Percentiles rank a stretch among this genome's conserved stretches.
These are phyloP conservation scores for Scomber scombrus DNA, from an alignment of 2,113 vertebrate species.

Conservation along the genomic window DNA sequence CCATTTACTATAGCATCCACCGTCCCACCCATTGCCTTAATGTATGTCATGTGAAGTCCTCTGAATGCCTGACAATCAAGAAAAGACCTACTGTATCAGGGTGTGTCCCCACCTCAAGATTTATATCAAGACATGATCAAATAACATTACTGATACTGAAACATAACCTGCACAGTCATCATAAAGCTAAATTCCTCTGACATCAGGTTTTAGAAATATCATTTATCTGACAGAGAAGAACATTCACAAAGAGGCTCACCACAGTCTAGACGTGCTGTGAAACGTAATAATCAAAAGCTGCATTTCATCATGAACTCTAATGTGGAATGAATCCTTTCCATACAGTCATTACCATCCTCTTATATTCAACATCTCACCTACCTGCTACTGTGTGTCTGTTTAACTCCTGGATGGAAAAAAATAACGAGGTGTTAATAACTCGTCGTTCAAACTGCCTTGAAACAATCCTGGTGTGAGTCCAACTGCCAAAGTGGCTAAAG, in stretches of 20 bases:
- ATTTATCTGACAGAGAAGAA: neutral
- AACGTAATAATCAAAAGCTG: slow-evolving; percentile 17
- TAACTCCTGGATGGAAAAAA: slow-evolving; percentile 7
- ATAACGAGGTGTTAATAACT: slow-evolving; percentile 4
- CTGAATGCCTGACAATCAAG: slow-evolving; percentile 2
- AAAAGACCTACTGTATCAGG: slow-evolving; percentile 28
- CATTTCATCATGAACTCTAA: neutral
- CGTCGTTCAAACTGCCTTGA: slow-evolving; percentile 7
- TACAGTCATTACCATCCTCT: neutral
- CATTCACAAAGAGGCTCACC: neutral
- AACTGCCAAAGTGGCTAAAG: slow-evolving; percentile 29
- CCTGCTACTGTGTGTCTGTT: slow-evolving; percentile 58
- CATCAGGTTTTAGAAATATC: slow-evolving; percentile 1
- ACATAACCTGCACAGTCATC: neutral
- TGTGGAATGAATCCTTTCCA: neutral
- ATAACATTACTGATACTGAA: neutral
- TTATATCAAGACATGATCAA: neutral
- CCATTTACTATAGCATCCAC: neutral
- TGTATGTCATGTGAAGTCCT: slow-evolving; percentile 57
- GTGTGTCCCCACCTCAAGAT: slow-evolving; percentile 8
- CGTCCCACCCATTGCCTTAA: slow-evolving; percentile 33
- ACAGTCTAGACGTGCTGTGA: slow-evolving; percentile 26
- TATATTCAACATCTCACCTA: slow-evolving; percentile 51
- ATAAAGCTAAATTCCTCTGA: neutral
- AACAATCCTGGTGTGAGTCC: slow-evolving; percentile 9